phyloP scores from a whole-genome alignment of 1,140 invertebrate genomes.

The Orius insidiosus region DNA sequence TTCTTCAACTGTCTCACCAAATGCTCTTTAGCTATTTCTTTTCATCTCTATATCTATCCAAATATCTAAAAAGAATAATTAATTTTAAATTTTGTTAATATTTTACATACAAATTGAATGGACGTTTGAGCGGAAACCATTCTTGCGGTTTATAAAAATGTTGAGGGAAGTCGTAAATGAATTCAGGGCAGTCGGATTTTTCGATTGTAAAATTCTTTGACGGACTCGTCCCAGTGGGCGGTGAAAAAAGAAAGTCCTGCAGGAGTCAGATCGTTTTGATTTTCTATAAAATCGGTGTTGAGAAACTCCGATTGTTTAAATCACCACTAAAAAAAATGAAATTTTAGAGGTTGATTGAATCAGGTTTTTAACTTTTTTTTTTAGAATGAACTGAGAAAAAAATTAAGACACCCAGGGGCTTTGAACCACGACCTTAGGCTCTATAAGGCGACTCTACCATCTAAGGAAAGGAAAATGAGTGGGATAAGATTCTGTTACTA shows the following conservation, averaged over 20 bases:
- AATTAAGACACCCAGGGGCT: too few species aligned
- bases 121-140: slow-evolving; percentile 60
- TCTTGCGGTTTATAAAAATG: slow-evolving; percentile 53
- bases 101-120: slow-evolving; percentile 50
- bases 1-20: slow-evolving; percentile 61
- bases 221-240: slow-evolving; percentile 66
- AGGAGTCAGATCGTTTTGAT: slow-evolving; percentile 75
- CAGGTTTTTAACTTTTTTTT: too few species aligned
- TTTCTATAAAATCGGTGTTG: slow-evolving; percentile 62
- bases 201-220: slow-evolving; percentile 69
- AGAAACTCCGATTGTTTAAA: slow-evolving; percentile 59
- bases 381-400: too few species aligned
- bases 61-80: slow-evolving; percentile 36
- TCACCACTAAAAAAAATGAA: slow-evolving; percentile 28
- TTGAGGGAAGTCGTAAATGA: slow-evolving; percentile 75
- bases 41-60: slow-evolving; percentile 84
- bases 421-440: too few species aligned
- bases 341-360: too few species aligned
- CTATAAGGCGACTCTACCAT: too few species aligned
- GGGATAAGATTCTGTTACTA: too few species aligned
- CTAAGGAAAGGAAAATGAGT: too few species aligned
- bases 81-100: not conserved
- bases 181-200: slow-evolving; percentile 45
- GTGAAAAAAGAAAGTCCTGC: slow-evolving; percentile 86
- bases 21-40: slow-evolving; percentile 74